Evolutionary conservation across 2,797 vertebrate species (phyloP), one percentile per base, ranked within the genome.

Genomic region (Falco berigora): DNA sequence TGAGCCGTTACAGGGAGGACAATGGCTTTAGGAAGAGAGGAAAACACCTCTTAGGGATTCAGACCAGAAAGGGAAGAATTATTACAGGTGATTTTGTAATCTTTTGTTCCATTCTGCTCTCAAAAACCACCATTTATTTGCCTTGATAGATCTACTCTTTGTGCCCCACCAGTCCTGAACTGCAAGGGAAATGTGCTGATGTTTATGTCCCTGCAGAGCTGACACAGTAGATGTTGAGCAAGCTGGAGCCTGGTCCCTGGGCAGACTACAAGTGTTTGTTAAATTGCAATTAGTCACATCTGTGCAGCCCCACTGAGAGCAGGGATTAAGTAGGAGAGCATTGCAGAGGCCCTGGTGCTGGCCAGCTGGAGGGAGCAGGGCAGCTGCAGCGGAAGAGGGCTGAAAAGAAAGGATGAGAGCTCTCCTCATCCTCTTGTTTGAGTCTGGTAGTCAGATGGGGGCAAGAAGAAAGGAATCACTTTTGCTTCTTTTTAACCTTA

Each of bases 1-100:
- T 96, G 42, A 94, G 67, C 76, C 59, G 17, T 96, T 88, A 47
- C 18, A 24, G 49, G 56, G 53, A 93, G 72, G 72, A 93, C 84
- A 93, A 42, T 74, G 46, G 68, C 84, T 81, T 36, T 82, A 88
- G 77, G n/a, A 76, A 76, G 50, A 80, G 81, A 66, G 32, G 59
- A 78, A 92, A 93, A 80, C 14, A 17, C 66, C 88, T 96, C 86
- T 84, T 90, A 95, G 90, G 95, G 97, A 91, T 97, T 96, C 74
- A 88, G 63, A 83, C 46, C 47, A 96, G 86, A 95, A 97, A 92
- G 58, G 75, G 69, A 95, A 52, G 77, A 71, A 61, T 94, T 95
- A 74, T 73, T 93, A 71, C 80, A 87, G 81, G 50, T 74, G 76
- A 91, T 93, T 97, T 96, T 6, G 30, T 90, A 40, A 76, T 76